Percentiles rank a stretch among this genome's conserved stretches.
phyloP scores from a whole-genome alignment of 2,113 vertebrate genomes.

The Sceloporus tristichus region DNA sequence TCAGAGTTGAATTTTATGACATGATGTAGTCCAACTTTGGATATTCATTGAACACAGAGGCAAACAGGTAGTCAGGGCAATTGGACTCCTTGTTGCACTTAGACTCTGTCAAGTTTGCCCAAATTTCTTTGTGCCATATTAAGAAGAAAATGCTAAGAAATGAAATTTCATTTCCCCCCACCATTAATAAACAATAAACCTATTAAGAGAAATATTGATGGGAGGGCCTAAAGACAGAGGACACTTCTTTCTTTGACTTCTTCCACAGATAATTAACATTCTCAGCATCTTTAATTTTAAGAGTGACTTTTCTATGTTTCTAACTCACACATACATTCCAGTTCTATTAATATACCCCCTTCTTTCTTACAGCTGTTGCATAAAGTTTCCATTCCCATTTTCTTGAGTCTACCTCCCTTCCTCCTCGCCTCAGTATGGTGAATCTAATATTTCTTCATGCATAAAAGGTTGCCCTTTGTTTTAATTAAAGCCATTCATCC shows the following conservation, averaged over 20 bases:
- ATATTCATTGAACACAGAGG: background rate
- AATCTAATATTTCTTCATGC: conserved; percentile 69
- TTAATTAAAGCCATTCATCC: conserved; percentile 68
- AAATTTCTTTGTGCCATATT: background rate
- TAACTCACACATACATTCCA: background rate
- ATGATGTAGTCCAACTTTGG: too few species aligned
- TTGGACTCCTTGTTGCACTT: background rate
- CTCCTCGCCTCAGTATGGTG: conserved; percentile 61
- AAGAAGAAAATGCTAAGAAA: background rate
- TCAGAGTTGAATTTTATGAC: too few species aligned
- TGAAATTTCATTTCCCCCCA: background rate
- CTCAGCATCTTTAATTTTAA: conserved; percentile 60
- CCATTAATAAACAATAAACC: conserved; percentile 31
- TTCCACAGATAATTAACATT: conserved; percentile 46
- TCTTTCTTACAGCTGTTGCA: conserved; percentile 61
- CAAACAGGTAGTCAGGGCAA: background rate
- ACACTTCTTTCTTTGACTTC: conserved; percentile 15
- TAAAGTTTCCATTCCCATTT: conserved; percentile 56
- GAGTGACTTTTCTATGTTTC: conserved; percentile 60
- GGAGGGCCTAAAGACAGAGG: conserved; percentile 39
- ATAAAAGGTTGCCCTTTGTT: conserved; percentile 68
- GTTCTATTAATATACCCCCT: background rate
- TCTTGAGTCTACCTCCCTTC: conserved; percentile 67
- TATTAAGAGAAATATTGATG: conserved; percentile 23
- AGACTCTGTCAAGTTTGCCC: background rate